These are phyloP conservation scores for Euthynnus affinis DNA, from an alignment of 2,797 vertebrate genomes.

Conservation along the genomic window DNA sequence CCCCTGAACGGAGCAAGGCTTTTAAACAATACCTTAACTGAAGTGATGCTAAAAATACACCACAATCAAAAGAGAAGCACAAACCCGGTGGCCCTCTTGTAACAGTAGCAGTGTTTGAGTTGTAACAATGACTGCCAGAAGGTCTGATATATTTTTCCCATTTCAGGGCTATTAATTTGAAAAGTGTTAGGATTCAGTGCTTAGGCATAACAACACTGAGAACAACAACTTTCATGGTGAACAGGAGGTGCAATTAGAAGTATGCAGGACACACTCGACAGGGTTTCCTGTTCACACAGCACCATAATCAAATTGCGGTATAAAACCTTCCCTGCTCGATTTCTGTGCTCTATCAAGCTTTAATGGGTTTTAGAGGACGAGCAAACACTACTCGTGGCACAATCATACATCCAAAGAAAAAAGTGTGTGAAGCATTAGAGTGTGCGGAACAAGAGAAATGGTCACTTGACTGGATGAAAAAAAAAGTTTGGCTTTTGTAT, in stretches of 20 bases:
- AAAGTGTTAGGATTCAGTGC: slow-evolving; percentile 4
- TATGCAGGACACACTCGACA: not conserved
- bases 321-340: slow-evolving; percentile 1
- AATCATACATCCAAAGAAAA: not conserved
- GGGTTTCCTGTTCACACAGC: not conserved
- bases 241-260: slow-evolving; percentile 19
- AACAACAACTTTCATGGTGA: slow-evolving; percentile 11
- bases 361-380: not conserved
- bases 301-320: not conserved
- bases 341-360: not conserved
- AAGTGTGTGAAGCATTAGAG: not conserved
- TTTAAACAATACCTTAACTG: slow-evolving; percentile 42
- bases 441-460: not conserved
- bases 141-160: not conserved
- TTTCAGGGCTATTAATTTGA: slow-evolving; percentile 8
- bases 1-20: slow-evolving; percentile 7
- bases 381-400: no score
- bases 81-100: slow-evolving; percentile 30
- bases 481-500: not conserved
- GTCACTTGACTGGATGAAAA: not conserved
- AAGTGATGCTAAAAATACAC: slow-evolving; percentile 42
- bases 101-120: slow-evolving; percentile 23
- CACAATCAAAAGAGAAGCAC: slow-evolving; percentile 35
- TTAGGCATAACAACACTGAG: not conserved
- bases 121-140: slow-evolving; percentile 13